A percentile compares a stretch with the other conserved stretches of the same genome.
Evolutionary conservation across 1,140 invertebrate species (phyloP).

Genomic region (Drosophila littoralis): DNA sequence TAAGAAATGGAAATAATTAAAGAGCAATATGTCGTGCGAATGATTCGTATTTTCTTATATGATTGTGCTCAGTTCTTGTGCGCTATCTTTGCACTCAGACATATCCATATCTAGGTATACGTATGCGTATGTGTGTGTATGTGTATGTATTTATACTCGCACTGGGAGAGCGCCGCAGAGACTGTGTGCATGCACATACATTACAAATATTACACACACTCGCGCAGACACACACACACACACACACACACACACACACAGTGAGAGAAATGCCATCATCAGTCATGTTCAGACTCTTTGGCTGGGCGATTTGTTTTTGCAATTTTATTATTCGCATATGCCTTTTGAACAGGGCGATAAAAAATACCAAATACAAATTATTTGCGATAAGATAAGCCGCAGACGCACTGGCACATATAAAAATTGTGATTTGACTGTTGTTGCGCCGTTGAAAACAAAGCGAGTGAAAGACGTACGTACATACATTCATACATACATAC

Average conservation of each 20-base stretch:
- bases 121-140: not conserved
- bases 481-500: no score
- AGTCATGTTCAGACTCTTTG: constrained; percentile 54
- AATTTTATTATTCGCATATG: constrained; percentile 60
- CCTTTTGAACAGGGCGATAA: constrained; percentile 70
- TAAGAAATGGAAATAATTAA: constrained; percentile 73
- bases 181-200: constrained; percentile 2
- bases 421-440: constrained; percentile 30
- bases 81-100: constrained; percentile 51
- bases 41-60: constrained; percentile 44
- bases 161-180: constrained; percentile 4
- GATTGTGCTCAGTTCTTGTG: constrained; percentile 27
- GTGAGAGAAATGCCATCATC: constrained; percentile 50
- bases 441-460: constrained; percentile 27
- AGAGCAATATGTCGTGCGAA: constrained; percentile 72
- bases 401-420: constrained; percentile 27
- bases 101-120: no score
- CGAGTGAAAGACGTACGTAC: constrained; percentile 7
- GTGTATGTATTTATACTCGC: constrained; percentile 14
- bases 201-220: constrained; percentile 34
- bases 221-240: not conserved
- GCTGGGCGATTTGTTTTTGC: constrained; percentile 36
- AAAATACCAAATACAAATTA: constrained; percentile 54
- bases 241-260: not conserved
- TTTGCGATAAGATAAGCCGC: constrained; percentile 73